A percentile compares a stretch with the other conserved stretches of the same genome.
Conservation (phyloP, 2,797 vertebrate genomes). For the Sebastes taczanowskii region DNA sequence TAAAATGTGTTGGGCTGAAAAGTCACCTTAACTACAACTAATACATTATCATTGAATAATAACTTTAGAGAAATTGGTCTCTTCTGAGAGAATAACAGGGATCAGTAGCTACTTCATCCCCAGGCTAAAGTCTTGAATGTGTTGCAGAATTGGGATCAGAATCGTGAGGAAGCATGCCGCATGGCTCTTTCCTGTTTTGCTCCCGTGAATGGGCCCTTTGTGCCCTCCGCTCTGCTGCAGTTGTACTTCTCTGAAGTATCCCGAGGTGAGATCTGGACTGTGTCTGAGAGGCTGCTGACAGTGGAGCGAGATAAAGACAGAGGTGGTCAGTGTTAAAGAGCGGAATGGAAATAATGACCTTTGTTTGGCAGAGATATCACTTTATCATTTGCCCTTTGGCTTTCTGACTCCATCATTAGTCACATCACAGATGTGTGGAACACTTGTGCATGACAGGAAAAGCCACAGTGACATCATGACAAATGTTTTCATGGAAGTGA, state of each 20-base stretch:
- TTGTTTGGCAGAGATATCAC: slow-evolving; percentile 24
- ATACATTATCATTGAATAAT: not conserved
- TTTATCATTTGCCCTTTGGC: slow-evolving; percentile 42
- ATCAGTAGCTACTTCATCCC: not conserved
- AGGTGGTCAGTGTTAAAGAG: slow-evolving; percentile 30
- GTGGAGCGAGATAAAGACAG: slow-evolving; percentile 45
- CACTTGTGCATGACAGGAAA: not conserved
- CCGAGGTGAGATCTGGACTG: slow-evolving; percentile 32
- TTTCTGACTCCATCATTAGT: slow-evolving; percentile 3
- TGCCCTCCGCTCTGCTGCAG: slow-evolving; percentile 17
- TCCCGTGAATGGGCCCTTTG: slow-evolving; percentile 55
- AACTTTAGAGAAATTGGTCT: not conserved
- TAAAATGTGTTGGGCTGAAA: not conserved
- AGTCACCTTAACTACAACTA: not conserved
- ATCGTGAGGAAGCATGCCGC: slow-evolving; percentile 40
- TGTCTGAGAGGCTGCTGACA: slow-evolving; percentile 39
- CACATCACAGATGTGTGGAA: slow-evolving; percentile 21
- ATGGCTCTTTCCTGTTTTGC: slow-evolving; percentile 48
- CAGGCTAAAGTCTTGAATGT: not conserved
- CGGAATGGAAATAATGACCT: slow-evolving; percentile 51
- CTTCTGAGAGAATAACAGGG: not conserved
- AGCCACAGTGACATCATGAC: not conserved
- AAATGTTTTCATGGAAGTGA: not conserved
- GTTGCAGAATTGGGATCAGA: slow-evolving; percentile 2
- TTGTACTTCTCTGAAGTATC: slow-evolving; percentile 30